A percentile compares a stretch with the other conserved stretches of the same genome.
These are phyloP conservation scores for Centropus bengalensis DNA, from an alignment of 2,113 vertebrate species.

Conservation along the genomic window DNA sequence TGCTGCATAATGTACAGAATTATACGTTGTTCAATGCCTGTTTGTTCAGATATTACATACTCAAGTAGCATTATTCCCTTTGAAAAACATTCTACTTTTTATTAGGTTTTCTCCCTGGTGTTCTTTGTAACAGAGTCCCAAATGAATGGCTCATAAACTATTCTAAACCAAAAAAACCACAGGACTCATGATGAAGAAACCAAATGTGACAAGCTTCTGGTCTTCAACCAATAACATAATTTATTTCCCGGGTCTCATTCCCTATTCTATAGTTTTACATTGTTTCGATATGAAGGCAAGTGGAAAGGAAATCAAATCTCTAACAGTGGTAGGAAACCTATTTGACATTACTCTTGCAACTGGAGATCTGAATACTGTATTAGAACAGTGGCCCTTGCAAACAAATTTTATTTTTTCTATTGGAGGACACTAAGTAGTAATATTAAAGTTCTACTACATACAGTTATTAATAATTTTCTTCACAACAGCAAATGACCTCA, in stretches of 20 bases:
- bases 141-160: background rate
- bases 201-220: background rate
- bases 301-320: background rate
- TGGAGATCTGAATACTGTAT: background rate
- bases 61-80: constrained; percentile 46
- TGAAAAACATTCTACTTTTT: constrained; percentile 50
- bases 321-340: background rate
- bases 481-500: too few relatives aligned
- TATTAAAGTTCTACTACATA: background rate
- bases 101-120: background rate
- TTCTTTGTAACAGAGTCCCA: background rate
- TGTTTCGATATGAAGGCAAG: background rate
- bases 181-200: background rate
- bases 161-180: background rate
- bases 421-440: background rate
- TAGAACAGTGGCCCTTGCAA: background rate
- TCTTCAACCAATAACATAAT: background rate
- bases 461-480: too few relatives aligned
- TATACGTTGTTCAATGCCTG: constrained; percentile 58
- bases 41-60: constrained; percentile 69
- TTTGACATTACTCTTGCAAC: background rate
- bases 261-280: background rate
- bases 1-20: constrained; percentile 64
- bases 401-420: background rate
- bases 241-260: background rate